Evolutionary conservation across 30 jellyfish, hydroid and myxozoan genomes (phyloP).

Genomic region (Aurelia sp.): DNA sequence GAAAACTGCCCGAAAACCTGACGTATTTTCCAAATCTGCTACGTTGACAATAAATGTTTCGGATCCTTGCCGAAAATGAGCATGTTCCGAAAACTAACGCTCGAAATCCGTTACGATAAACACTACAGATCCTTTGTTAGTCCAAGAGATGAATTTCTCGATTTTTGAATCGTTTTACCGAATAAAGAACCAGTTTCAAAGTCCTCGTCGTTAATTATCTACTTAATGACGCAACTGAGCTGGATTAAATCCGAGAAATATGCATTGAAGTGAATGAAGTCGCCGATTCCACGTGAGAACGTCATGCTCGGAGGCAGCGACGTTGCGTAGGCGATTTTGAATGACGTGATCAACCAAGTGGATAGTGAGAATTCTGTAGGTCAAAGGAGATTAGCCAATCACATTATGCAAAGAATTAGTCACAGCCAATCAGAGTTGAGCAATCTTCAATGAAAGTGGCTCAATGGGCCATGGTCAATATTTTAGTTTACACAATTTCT

Average conservation of each 20-base stretch:
- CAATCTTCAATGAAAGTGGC: conserved; percentile 30
- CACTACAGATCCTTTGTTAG: too few relatives aligned
- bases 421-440: conserved; percentile 53
- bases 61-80: too few relatives aligned
- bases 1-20: too few relatives aligned
- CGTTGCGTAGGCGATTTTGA: conserved; percentile 53
- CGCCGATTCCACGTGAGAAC: conserved; percentile 61
- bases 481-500: conserved; percentile 29
- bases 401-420: background rate
- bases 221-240: too few relatives aligned
- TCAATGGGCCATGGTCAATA: conserved; percentile 62
- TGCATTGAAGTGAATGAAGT: background rate
- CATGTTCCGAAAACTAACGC: too few relatives aligned
- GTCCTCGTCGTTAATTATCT: too few relatives aligned
- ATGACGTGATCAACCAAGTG: conserved; percentile 2
- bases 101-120: too few relatives aligned
- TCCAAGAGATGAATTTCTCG: too few relatives aligned
- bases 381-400: conserved; percentile 46
- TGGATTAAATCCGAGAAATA: background rate
- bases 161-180: too few relatives aligned
- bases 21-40: too few relatives aligned
- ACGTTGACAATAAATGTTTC: too few relatives aligned
- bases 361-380: background rate
- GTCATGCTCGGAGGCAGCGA: conserved; percentile 46
- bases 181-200: too few relatives aligned